phyloP scores from a whole-genome alignment of 2,888 invertebrate genomes.

The Philereme transversata region DNA sequence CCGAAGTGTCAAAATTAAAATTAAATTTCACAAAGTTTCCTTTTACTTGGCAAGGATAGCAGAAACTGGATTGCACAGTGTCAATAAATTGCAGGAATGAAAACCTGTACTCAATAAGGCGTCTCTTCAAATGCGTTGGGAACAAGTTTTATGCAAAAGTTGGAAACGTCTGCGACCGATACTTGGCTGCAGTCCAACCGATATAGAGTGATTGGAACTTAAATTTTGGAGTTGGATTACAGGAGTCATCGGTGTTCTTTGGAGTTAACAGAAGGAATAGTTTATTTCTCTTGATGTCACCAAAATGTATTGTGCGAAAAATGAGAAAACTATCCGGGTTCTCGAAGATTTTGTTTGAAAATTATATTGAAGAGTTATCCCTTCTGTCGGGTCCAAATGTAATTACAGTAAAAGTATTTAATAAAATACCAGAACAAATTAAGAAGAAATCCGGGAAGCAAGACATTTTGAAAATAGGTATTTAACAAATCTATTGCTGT shows the following conservation, averaged over 20 bases:
- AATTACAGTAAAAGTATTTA: too few relatives aligned
- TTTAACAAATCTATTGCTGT: too few relatives aligned
- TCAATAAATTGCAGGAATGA: slow-evolving; percentile 56
- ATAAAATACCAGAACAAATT: too few relatives aligned
- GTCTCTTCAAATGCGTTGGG: slow-evolving; percentile 66
- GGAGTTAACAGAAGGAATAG: too few relatives aligned
- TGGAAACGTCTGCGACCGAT: slow-evolving; percentile 62
- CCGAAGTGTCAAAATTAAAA: slow-evolving; percentile 5
- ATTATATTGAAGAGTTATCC: too few relatives aligned
- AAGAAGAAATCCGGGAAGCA: too few relatives aligned
- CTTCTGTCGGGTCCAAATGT: too few relatives aligned
- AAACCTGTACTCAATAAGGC: slow-evolving; percentile 40
- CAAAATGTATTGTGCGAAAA: too few relatives aligned
- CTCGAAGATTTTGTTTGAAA: too few relatives aligned
- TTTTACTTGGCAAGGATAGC: slow-evolving; percentile 28
- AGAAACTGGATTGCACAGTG: slow-evolving; percentile 33
- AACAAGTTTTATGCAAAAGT: slow-evolving; percentile 66
- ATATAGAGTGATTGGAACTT: slow-evolving; percentile 40
- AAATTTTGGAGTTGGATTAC: slow-evolving; percentile 25
- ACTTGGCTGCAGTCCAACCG: slow-evolving; percentile 62
- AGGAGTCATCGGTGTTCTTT: slow-evolving; percentile 4
- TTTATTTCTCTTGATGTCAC: too few relatives aligned
- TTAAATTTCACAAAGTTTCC: slow-evolving; percentile 18
- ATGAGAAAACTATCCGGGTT: too few relatives aligned
- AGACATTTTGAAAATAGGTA: too few relatives aligned